These are phyloP conservation scores for Myotis lucifugus DNA, from an alignment of 2,113 vertebrate species.

Conservation along the genomic window DNA sequence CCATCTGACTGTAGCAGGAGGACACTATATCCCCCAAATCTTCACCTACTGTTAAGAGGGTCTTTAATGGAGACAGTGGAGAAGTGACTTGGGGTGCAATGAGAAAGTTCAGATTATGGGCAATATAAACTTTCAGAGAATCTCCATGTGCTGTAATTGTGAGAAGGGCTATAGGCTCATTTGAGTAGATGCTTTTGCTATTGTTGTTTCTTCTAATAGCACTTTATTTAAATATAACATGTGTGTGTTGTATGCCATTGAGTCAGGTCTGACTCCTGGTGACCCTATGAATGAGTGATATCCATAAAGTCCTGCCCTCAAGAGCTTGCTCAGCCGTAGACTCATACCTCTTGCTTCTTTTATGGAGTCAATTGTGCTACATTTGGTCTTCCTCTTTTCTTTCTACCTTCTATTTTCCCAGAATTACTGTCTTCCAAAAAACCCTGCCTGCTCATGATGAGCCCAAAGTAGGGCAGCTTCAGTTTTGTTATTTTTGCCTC, in stretches of 20 bases:
- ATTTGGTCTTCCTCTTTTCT: neutral
- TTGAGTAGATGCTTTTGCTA: neutral
- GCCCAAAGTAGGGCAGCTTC: neutral
- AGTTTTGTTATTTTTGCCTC: neutral
- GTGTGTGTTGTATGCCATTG: neutral
- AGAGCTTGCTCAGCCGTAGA: neutral
- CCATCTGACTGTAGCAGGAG: neutral
- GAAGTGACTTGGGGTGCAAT: neutral
- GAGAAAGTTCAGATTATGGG: neutral
- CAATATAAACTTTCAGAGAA: neutral
- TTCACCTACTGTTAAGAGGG: neutral
- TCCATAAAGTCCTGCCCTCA: neutral
- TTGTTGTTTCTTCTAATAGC: neutral
- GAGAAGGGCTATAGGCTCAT: neutral
- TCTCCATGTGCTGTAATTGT: neutral
- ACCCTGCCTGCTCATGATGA: neutral
- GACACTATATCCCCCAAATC: too few relatives aligned
- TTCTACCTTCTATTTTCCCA: neutral
- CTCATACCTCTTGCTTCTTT: neutral
- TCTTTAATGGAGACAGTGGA: neutral
- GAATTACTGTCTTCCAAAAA: neutral
- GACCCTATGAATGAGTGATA: neutral
- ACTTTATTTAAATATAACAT: neutral
- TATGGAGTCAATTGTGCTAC: neutral
- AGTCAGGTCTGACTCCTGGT: neutral